phyloP scores from a whole-genome alignment of 2,113 vertebrate species.

The Cervus canadensis region DNA sequence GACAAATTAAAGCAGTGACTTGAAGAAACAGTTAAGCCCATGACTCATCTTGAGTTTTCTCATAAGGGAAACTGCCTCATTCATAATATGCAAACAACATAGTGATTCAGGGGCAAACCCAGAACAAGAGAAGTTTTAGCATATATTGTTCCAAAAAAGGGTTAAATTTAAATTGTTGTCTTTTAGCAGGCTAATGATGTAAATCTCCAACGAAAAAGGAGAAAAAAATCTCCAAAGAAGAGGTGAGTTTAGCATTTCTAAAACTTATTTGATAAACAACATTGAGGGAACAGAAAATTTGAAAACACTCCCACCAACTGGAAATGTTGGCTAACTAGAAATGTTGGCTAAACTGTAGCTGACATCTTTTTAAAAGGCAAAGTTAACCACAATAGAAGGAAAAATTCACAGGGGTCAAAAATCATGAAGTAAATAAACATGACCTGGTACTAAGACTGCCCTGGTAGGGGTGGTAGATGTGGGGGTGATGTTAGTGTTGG shows the following conservation, averaged over 20 bases:
- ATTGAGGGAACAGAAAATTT: neutral
- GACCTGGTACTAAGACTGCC: neutral
- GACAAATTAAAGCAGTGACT: neutral
- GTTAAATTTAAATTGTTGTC: neutral
- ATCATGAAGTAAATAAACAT: neutral
- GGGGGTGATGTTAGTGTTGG: neutral
- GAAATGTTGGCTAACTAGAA: neutral
- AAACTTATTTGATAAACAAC: neutral
- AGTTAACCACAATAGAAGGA: neutral
- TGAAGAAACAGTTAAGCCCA: neutral
- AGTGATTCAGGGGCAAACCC: neutral
- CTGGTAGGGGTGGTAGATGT: neutral
- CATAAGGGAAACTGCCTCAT: neutral
- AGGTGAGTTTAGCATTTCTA: neutral
- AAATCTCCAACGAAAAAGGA: neutral
- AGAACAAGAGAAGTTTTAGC: neutral
- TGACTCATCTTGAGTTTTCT: neutral
- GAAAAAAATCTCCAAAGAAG: neutral
- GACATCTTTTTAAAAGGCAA: neutral
- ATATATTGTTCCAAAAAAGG: neutral
- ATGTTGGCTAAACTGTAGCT: neutral
- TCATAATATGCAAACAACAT: neutral
- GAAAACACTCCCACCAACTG: neutral
- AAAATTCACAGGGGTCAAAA: neutral
- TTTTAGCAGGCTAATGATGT: neutral